Evolutionary conservation across 2,113 vertebrate species (phyloP), one percentile per base, ranked within the genome.

Genomic region (Carettochelys insculpta): DNA sequence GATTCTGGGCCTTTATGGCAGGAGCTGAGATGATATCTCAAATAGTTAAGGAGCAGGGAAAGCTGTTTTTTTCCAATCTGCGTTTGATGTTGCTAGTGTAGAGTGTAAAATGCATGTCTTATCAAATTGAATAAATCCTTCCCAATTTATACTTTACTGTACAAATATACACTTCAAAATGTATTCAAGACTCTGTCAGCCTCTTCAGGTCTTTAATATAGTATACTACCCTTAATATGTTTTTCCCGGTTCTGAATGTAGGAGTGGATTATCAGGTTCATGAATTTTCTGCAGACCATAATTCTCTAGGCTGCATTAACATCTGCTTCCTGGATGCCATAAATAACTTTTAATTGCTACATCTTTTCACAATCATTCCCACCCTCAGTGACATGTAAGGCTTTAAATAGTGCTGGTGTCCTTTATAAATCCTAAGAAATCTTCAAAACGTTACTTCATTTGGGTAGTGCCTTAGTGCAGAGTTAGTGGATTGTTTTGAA

Each of bases 311-410:
- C 91, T 87, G 51, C 75, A 75, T 93, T 93, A 93, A 78, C 91
- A 95, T 95, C 93, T 96, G 91, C 90, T 94, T 96, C 92, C 94
- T 95, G 94, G 13, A 50, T 81, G 88, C 92, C 95, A 95, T 94
- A 96, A 95, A 89, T 95, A 90, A 88, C 16, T 94, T 90, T 61
- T 95, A 90, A 93, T 96, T 94, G 90, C 88, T 95, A 6, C 92
- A 85, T 92, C 93, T 95, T 82, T 90, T 82, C 84, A 93, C 84
- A 47, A 80, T 75, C 75, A 88, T 83, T 80, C 12, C 75, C 85
- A 92, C 73, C 89, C 95, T 92, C 88, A 90, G 83, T 94, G 92
- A 85, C 68, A 68, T 58, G 91, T 91, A 10, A 90, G 50, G 47
- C 65, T 95, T 94, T 95, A 93, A 96, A 85, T 94, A 94, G 43